Percentiles rank a stretch among this genome's conserved stretches.
Evolutionary conservation across 2,113 vertebrate species (phyloP).

Genomic region (Pao palembangensis): DNA sequence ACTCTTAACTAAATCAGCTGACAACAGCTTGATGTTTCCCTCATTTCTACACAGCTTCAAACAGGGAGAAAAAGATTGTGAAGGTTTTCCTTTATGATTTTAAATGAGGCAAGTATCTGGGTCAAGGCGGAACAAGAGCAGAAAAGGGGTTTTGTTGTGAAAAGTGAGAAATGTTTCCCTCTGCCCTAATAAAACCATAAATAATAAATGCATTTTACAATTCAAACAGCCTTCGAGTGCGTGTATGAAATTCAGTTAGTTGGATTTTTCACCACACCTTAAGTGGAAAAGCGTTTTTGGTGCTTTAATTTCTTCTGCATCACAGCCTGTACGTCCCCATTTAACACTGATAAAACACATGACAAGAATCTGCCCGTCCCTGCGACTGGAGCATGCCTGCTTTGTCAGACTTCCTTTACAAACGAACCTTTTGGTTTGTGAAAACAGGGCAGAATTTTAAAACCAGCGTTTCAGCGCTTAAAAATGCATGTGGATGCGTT

Average conservation of each 20-base stretch:
- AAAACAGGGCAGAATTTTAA: no score
- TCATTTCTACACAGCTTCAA: conserved; percentile 4
- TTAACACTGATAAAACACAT: no score
- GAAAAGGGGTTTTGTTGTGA: neutral
- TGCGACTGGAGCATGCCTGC: no score
- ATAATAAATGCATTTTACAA: conserved; percentile 10
- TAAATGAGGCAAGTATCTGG: conserved; percentile 38
- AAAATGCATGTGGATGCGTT: no score
- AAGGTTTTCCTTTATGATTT: conserved; percentile 12
- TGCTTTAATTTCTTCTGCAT: conserved; percentile 4
- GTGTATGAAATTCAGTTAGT: conserved; percentile 1
- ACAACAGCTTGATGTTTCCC: conserved; percentile 24
- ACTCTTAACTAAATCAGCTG: conserved; percentile 59
- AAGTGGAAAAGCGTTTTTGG: conserved; percentile 5
- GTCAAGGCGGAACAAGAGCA: conserved; percentile 32
- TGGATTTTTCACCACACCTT: neutral
- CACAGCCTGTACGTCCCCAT: neutral
- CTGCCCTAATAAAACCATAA: conserved; percentile 8
- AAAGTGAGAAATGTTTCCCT: conserved; percentile 7
- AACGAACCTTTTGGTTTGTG: no score
- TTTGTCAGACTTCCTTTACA: no score
- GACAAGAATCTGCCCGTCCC: no score
- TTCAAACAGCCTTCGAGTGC: conserved; percentile 26
- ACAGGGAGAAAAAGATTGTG: conserved; percentile 14
- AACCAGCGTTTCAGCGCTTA: no score